Evolutionary conservation across 2,797 vertebrate species (phyloP), one percentile per base, ranked within the genome.

Genomic region (Epinephelus awoara): DNA sequence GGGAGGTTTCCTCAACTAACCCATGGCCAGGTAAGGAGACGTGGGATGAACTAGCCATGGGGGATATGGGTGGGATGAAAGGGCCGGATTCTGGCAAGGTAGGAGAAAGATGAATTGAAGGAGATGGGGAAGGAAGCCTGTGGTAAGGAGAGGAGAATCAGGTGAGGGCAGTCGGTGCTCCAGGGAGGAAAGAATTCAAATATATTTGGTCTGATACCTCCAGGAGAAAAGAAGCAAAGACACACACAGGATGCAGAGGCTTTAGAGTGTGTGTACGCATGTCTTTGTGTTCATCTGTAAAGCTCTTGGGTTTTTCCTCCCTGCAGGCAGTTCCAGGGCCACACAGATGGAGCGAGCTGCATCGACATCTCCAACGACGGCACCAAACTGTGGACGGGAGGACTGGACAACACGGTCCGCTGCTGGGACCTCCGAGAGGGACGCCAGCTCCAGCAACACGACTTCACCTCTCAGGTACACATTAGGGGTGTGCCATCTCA

Each of bases 351-450:
- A 8, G 96, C 96, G 77, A 97, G 96, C 88, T 97, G 96, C 89
- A 97, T 97, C 1, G 96, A 97, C 84, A 97, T 97, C 68, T 97
- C 96, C 0, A 96, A 96, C 2, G 8, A 97, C 0, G 96, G 96
- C 80, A 96, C 96, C 77, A 96, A 96, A 72, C 95, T 97, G 74
- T 97, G 97, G 97, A 97, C 96, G 0, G 97, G 97, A 0, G 96
- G 96, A 0, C 87, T 97, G 92, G 97, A 97, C 95, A 97, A 96
- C 93, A 97, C 96, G 0, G 96, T 97, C 55, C 95, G 96, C 83
- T 97, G 96, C 94, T 97, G 96, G 96, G 97, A 97, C 93, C 94
- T 97, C 77, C 89, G 96, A 4, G 96, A 97, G 74, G 96, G 97
- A 4, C 94, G 96, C 0, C 96, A 97, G 91, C 95, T 97, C 0